A percentile compares a stretch with the other conserved stretches of the same genome.
Conservation (phyloP, 2,797 vertebrate species). For the Spinus pinus region DNA sequence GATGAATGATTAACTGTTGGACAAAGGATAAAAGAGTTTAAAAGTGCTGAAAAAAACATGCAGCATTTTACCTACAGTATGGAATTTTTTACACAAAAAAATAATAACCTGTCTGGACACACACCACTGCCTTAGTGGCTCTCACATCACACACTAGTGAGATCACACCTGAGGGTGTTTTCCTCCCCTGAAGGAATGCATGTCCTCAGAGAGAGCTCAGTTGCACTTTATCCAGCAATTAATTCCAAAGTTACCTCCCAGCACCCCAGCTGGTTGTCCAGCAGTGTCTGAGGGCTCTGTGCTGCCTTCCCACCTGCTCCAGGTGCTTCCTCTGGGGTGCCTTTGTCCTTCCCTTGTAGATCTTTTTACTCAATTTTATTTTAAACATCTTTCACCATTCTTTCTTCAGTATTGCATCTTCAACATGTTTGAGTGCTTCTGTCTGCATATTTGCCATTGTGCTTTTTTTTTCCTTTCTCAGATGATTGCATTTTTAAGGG, state of each 20-base stretch:
- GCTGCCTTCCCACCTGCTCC: neutral
- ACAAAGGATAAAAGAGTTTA: neutral
- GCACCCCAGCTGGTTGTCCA: neutral
- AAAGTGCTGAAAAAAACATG: neutral
- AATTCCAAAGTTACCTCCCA: neutral
- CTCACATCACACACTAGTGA: neutral
- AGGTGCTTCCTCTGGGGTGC: neutral
- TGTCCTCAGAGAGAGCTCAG: neutral
- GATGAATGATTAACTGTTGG: neutral
- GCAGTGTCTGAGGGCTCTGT: neutral
- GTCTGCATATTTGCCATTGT: neutral
- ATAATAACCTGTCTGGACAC: accelerated
- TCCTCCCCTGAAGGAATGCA: neutral
- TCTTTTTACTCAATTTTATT: neutral
- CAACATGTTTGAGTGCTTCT: neutral
- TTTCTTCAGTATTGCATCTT: neutral
- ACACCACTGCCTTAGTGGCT: neutral
- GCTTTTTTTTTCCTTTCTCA: neutral
- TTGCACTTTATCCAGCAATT: neutral
- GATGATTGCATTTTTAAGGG: neutral
- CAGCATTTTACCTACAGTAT: neutral
- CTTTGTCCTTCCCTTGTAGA: neutral
- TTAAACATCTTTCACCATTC: neutral
- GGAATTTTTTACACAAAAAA: neutral
- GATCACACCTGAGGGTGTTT: neutral